Base-by-base conservation (phyloP, 2,113 vertebrate species). In the Microtus pennsylvanicus region DNA sequence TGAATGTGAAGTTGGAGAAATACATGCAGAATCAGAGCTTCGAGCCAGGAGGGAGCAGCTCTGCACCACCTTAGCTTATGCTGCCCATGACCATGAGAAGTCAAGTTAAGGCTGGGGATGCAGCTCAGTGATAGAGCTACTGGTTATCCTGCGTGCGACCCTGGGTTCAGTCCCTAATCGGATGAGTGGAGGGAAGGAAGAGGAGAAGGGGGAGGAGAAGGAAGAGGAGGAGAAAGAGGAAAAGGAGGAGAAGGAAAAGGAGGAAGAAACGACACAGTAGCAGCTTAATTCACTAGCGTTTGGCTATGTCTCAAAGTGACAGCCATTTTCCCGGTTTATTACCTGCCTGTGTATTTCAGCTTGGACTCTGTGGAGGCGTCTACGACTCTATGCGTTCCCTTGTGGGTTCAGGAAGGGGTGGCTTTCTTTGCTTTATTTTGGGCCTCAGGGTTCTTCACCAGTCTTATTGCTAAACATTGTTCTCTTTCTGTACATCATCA, bases 391-490 rank as follows among this genome's bases (percentile, higher is more conserved):
- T 7, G 2, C 10, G 7, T 30, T 70, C n/a, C 50, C n/a, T 38
- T 81, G 9, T 55, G 58, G 77, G 5, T 74, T 91, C 93, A 42
- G 19, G 87, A 91, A 94, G 24, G 33, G 19, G 1, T 33, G 47
- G 30, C 19, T n/a, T 87, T 45, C 63, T 69, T 65, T 75, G 74
- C 35, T 92, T 90, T 78, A 58, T 91, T 90, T 96, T 87, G 74
- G 16, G 88, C 33, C 17, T 75, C 55, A 87, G 11, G 10, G 2
- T 83, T 63, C 0, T 74, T 93, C 30, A 26, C n/a, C n/a, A 82
- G 30, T 74, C 67, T 95, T 80, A 69, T 85, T 70, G 47, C 76
- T 45, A 45, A 83, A 87, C 87, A 87, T 30, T 85, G 24, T 35
- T 93, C 86, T 55, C 80, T 82, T 17, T 77, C 74, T 78, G 33